Percentiles rank a stretch among this genome's conserved stretches.
phyloP scores from a whole-genome alignment of 2,113 vertebrate species.

The Podocnemis expansa region DNA sequence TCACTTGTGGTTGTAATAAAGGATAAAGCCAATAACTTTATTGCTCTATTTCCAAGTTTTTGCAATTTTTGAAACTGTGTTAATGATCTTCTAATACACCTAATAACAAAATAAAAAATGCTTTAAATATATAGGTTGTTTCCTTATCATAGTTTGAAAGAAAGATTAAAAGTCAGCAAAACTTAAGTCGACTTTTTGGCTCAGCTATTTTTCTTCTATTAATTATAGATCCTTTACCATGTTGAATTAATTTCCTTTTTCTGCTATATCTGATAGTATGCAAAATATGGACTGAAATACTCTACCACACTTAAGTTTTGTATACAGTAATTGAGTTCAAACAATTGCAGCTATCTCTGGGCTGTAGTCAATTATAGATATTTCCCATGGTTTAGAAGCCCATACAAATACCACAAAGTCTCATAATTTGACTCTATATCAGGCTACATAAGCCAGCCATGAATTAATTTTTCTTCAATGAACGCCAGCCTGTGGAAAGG shows the following conservation, averaged over 20 bases:
- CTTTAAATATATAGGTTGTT: background rate
- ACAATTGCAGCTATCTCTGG: background rate
- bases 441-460: background rate
- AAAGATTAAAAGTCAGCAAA: conserved; percentile 3
- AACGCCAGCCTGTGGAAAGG: background rate
- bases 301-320: background rate
- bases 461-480: background rate
- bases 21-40: background rate
- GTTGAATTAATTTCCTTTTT: background rate
- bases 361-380: background rate
- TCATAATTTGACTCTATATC: background rate
- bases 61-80: background rate
- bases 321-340: background rate
- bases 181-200: background rate
- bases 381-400: background rate
- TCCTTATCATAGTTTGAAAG: conserved; percentile 5
- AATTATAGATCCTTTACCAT: background rate
- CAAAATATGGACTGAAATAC: background rate
- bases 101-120: conserved; percentile 15
- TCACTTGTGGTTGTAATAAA: conserved; percentile 19
- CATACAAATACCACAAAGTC: background rate
- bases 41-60: conserved; percentile 16
- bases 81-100: conserved; percentile 43
- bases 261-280: background rate
- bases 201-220: fast-evolving